These are phyloP conservation scores for Ormyrus rosae DNA, from an alignment of 2,888 invertebrate species.

Conservation along the genomic window DNA sequence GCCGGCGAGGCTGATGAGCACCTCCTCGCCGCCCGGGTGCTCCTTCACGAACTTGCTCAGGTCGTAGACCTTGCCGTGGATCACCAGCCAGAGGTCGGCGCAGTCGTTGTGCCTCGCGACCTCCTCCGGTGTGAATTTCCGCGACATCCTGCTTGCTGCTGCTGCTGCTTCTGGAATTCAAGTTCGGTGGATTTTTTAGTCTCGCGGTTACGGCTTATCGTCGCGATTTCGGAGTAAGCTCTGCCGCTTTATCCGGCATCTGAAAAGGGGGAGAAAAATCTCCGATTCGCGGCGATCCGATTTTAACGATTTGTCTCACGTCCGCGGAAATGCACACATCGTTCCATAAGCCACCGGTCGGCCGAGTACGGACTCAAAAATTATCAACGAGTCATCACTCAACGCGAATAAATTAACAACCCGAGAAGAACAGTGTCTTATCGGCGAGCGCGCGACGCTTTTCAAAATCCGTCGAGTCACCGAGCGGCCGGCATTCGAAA, in stretches of 20 bases:
- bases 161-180: background rate
- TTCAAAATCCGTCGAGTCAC: background rate
- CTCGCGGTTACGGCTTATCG: background rate
- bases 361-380: too few species aligned
- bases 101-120: slow-evolving; percentile 76
- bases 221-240: background rate
- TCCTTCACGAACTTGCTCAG: slow-evolving; percentile 79
- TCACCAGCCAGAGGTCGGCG: slow-evolving; percentile 77
- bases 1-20: slow-evolving; percentile 78
- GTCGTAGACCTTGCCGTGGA: slow-evolving; percentile 79
- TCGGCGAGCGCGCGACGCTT: background rate
- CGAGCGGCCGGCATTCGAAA: background rate
- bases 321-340: too few species aligned
- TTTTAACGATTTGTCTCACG: too few species aligned
- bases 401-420: background rate
- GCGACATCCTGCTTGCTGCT: slow-evolving; percentile 51
- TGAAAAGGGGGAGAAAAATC: too few species aligned
- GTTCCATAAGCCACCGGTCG: too few species aligned
- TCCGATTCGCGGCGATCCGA: too few species aligned
- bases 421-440: background rate
- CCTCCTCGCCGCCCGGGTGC: slow-evolving; percentile 82
- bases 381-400: background rate
- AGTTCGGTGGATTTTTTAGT: background rate
- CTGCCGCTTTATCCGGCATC: too few species aligned
- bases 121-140: slow-evolving; percentile 73